Evolutionary conservation across 2,797 vertebrate genomes (phyloP).

Genomic region (Tenualosa ilisha): DNA sequence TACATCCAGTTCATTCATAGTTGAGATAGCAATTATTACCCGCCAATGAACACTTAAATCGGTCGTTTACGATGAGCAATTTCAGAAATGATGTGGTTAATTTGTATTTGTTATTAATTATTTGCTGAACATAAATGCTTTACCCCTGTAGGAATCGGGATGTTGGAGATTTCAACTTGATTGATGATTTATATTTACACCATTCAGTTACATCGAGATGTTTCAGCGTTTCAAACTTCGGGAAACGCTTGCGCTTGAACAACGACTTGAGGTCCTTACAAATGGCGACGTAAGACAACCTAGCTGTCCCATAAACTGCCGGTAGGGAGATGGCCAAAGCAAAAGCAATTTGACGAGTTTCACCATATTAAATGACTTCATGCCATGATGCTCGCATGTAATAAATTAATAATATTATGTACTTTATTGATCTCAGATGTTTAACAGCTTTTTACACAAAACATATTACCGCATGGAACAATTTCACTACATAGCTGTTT

Average conservation of each 20-base stretch:
- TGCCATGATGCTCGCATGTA: too few relatives aligned
- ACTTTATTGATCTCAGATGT: too few relatives aligned
- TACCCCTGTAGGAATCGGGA: slow-evolving; percentile 68
- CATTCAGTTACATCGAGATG: background rate
- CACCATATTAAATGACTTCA: background rate
- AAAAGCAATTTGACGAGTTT: background rate
- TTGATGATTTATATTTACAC: background rate
- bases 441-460: too few relatives aligned
- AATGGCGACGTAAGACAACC: background rate
- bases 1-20: slow-evolving; percentile 10
- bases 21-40: slow-evolving; percentile 27
- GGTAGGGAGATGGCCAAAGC: background rate
- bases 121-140: slow-evolving; percentile 43
- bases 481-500: too few relatives aligned
- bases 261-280: background rate
- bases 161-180: slow-evolving; percentile 67
- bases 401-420: too few relatives aligned
- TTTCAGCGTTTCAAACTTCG: background rate
- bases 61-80: background rate
- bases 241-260: background rate
- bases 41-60: background rate
- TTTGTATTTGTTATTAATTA: background rate
- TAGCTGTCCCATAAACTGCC: background rate
- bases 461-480: too few relatives aligned
- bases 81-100: slow-evolving; percentile 29